Conservation (phyloP, 1,140 invertebrate genomes). For the Habropoda laboriosa region DNA sequence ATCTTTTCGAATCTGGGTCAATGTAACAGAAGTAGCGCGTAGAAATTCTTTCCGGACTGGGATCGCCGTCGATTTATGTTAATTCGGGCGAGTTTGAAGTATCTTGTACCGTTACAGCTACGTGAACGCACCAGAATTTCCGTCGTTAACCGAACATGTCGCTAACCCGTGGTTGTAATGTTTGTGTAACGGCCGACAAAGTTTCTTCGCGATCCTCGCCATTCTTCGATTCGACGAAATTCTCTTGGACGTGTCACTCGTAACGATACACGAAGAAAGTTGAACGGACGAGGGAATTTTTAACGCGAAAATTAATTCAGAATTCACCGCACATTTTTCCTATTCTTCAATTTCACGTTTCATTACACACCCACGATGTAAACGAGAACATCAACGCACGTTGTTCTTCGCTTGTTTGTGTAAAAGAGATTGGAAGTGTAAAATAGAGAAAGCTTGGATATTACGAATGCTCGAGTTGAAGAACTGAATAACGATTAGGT, state of each 20-base stretch:
- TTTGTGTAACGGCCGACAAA: slow-evolving; percentile 55
- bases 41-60: slow-evolving; percentile 64
- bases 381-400: too few relatives aligned
- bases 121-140: slow-evolving; percentile 44
- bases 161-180: slow-evolving; percentile 12
- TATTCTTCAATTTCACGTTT: too few relatives aligned
- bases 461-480: too few relatives aligned
- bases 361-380: too few relatives aligned
- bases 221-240: slow-evolving; percentile 9
- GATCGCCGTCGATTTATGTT: slow-evolving; percentile 74
- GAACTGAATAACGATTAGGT: too few relatives aligned
- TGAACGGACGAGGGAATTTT: background rate
- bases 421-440: too few relatives aligned
- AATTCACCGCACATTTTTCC: too few relatives aligned
- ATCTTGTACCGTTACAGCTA: slow-evolving; percentile 75
- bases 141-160: slow-evolving; percentile 14
- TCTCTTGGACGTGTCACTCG: too few relatives aligned
- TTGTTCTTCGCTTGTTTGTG: too few relatives aligned
- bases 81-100: slow-evolving; percentile 74
- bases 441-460: too few relatives aligned
- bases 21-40: slow-evolving; percentile 65
- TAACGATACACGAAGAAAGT: background rate
- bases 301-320: background rate
- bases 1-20: slow-evolving; percentile 51
- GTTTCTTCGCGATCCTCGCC: slow-evolving; percentile 3